These are phyloP conservation scores for Meandrina meandrites DNA, from an alignment of 92 coral and sea anemone genomes.

Conservation along the genomic window DNA sequence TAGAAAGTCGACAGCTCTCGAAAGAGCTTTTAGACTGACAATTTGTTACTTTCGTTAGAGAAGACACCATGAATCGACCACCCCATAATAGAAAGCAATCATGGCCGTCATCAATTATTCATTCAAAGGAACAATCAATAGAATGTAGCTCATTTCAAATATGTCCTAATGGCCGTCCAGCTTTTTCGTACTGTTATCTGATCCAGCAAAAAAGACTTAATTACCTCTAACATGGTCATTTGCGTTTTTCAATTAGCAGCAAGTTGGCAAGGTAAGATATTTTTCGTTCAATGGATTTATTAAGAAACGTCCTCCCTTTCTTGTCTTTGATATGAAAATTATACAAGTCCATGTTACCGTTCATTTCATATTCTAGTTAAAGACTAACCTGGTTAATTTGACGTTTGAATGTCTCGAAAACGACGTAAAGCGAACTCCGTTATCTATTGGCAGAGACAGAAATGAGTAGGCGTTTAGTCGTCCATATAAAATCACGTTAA, in stretches of 20 bases:
- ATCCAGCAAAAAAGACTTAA: conserved; percentile 10
- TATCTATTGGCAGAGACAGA: neutral
- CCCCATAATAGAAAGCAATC: conserved; percentile 29
- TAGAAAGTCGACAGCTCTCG: conserved; percentile 36
- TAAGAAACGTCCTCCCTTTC: neutral
- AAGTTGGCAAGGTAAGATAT: conserved; percentile 27
- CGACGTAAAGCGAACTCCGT: neutral
- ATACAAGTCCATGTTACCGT: neutral
- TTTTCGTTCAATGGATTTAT: neutral
- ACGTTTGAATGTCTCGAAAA: neutral
- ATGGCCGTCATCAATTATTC: conserved; percentile 27
- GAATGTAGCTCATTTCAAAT: conserved; percentile 54
- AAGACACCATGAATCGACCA: conserved; percentile 50
- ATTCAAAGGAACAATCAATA: conserved; percentile 28
- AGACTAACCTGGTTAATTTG: neutral
- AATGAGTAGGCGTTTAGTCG: conserved; percentile 5
- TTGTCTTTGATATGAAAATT: neutral
- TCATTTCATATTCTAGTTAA: neutral
- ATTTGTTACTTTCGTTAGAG: conserved; percentile 38
- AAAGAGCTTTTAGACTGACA: conserved; percentile 15
- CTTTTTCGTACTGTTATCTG: conserved; percentile 16
- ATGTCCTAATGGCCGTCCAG: conserved; percentile 36
- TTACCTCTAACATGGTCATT: conserved; percentile 21
- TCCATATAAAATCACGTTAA: conserved; percentile 26
- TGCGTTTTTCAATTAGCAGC: conserved; percentile 5